These are phyloP conservation scores for Orestias chungarensis DNA, from an alignment of 2,797 vertebrate species.

Conservation along the genomic window DNA sequence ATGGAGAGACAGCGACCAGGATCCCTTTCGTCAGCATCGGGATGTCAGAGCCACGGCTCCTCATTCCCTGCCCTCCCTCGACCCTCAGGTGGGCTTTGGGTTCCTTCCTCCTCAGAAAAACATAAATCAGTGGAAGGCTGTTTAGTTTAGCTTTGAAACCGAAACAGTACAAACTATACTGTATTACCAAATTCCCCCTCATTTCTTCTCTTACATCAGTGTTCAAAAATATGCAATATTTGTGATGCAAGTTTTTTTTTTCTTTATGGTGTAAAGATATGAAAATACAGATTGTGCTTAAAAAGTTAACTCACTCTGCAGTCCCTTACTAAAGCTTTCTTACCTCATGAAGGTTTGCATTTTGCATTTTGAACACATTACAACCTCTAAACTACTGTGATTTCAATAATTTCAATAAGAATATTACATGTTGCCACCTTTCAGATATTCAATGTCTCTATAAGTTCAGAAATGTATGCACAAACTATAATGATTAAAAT, in stretches of 20 bases:
- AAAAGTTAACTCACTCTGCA: not conserved
- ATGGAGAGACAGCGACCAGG: constrained; percentile 81
- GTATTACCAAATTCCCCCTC: not conserved
- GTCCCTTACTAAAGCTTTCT: not conserved
- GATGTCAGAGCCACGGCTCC: constrained; percentile 70
- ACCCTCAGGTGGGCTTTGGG: constrained; percentile 75
- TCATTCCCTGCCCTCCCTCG: constrained; percentile 83
- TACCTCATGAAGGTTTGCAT: not conserved
- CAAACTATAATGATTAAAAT: not conserved
- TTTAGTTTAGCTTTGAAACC: not conserved
- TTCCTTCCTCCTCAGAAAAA: not conserved
- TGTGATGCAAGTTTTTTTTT: not conserved
- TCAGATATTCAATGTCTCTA: not conserved
- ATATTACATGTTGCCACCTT: not conserved
- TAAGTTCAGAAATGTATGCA: not conserved
- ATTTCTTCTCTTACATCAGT: not conserved
- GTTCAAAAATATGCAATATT: not conserved
- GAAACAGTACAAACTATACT: not conserved
- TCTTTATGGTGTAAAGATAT: not conserved
- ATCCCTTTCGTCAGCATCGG: constrained; percentile 75
- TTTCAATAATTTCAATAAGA: not conserved
- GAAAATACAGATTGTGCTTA: not conserved
- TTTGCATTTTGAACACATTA: not conserved
- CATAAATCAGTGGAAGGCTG: not conserved
- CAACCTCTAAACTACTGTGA: not conserved